phyloP scores from a whole-genome alignment of 2,797 vertebrate genomes.

The Sebastes taczanowskii region DNA sequence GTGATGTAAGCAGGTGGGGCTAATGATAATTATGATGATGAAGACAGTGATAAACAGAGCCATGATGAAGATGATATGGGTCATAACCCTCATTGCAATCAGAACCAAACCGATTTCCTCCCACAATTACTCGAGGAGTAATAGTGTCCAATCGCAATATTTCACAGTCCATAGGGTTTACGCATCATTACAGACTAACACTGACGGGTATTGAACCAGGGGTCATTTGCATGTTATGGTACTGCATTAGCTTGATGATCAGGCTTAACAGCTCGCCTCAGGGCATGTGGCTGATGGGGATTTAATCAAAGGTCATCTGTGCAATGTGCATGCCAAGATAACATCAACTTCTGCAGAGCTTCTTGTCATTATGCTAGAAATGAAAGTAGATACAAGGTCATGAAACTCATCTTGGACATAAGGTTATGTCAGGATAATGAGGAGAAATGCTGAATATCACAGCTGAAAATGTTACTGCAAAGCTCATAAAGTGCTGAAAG shows the following conservation, averaged over 20 bases:
- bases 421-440: background rate
- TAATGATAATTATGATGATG: background rate
- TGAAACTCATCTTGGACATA: background rate
- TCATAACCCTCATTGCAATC: slow-evolving; percentile 34
- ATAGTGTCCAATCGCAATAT: background rate
- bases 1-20: slow-evolving; percentile 20
- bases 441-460: background rate
- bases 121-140: slow-evolving; percentile 10
- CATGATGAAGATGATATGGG: slow-evolving; percentile 40
- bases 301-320: slow-evolving; percentile 49
- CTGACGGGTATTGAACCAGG: slow-evolving; percentile 13
- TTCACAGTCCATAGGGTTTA: slow-evolving; percentile 55
- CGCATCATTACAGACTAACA: slow-evolving; percentile 29
- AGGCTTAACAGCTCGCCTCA: slow-evolving; percentile 5
- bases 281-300: slow-evolving; percentile 18
- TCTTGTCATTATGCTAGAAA: background rate
- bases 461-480: background rate
- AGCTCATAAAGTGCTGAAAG: background rate
- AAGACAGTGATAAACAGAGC: background rate
- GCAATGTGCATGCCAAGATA: slow-evolving; percentile 6
- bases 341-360: background rate
- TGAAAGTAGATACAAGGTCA: background rate
- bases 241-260: slow-evolving; percentile 36
- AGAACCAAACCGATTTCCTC: slow-evolving; percentile 29
- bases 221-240: slow-evolving; percentile 62